Base-by-base conservation (phyloP, 2,113 vertebrate species). In the Solea solea region DNA sequence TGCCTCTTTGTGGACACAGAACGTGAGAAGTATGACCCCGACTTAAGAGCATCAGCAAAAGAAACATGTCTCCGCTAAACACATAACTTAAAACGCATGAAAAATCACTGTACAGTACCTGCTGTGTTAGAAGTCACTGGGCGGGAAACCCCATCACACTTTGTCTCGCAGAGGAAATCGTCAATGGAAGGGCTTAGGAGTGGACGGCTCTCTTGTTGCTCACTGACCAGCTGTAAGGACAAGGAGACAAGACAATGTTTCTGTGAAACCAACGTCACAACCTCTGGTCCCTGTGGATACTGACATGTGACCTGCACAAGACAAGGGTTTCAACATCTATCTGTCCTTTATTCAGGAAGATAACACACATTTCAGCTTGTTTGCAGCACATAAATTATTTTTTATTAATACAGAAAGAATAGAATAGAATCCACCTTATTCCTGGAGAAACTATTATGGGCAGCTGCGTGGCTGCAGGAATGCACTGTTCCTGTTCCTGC, bases 101-200 rank as follows among this genome's bases (percentile, higher is more conserved):
- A 59, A 71, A 40, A 25, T 5, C 1, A 15, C n/a, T 60, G 53
- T 72, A 70, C 63, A 45, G 10, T 90, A 93, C 90, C 92, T 85
- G 98, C 97, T 85, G 97, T 98, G 83, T 98, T 99, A 73, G 97
- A 99, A 9, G 97, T 99, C 88, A 98, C 95, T 62, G 96, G 96
- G 69, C 95, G 95, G 78, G 95, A 94, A 84, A 95, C 92, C 80
- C 94, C 95, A 93, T 98, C 96, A 63, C 96, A 94, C 92, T 98
- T 98, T 78, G 96, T 95, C 92, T 99, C 98, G 78, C 96, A 97
- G 84, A 99, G 96, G 91, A 99, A 99, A 93, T 99, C 97, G 41
- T 99, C 98, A 71, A 99, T 99, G 80, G 97, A 99, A 62, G 98
- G 98, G 69, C 98, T 99, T 81, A 99, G 93, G 72, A 99, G 96